These are phyloP conservation scores for Dipodomys ordii DNA, from an alignment of 2,113 vertebrate genomes.

Conservation along the genomic window DNA sequence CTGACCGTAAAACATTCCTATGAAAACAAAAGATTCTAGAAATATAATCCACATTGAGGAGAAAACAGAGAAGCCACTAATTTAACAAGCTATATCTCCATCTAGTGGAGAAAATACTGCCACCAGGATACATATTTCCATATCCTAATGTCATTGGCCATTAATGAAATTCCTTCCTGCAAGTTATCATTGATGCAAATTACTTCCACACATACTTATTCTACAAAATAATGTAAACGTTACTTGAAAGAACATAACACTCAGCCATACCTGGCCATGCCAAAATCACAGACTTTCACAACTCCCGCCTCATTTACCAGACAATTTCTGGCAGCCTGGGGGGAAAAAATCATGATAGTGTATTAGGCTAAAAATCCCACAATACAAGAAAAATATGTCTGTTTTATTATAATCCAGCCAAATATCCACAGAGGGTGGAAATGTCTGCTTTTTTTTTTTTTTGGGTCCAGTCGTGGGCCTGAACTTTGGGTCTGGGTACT, in stretches of 20 bases:
- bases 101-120: slow-evolving; percentile 80
- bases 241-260: not conserved
- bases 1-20: not conserved
- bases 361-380: not conserved
- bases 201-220: not conserved
- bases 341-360: slow-evolving; percentile 40
- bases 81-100: slow-evolving; percentile 77
- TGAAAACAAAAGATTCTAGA: slow-evolving; percentile 36
- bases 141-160: not conserved
- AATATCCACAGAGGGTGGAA: not conserved
- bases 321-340: slow-evolving; percentile 96
- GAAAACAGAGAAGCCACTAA: not conserved
- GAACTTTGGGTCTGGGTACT: too few species aligned
- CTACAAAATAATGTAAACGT: not conserved
- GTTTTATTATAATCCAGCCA: not conserved
- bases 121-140: fast-evolving
- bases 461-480: too few species aligned
- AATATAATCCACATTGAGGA: not conserved
- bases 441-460: not conserved
- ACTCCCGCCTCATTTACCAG: slow-evolving; percentile 92
- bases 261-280: slow-evolving; percentile 94
- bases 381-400: not conserved
- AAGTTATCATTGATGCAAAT: not conserved
- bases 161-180: not conserved
- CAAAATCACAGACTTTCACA: slow-evolving; percentile 97